Base-by-base conservation (phyloP, 2,797 vertebrate genomes). In the Peromyscus nudipes region DNA sequence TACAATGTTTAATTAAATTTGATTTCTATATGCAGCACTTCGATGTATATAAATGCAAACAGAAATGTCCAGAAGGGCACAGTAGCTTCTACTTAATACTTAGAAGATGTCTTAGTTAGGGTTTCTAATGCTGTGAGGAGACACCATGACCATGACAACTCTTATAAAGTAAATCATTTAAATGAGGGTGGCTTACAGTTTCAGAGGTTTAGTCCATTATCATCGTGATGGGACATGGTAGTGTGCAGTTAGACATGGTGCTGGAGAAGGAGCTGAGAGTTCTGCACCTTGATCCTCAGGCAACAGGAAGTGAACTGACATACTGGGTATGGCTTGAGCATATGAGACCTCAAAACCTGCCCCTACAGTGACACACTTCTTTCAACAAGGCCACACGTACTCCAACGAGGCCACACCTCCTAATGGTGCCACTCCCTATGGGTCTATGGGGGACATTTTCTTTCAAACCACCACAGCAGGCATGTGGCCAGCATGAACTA, bases 41-140 rank as follows among this genome's bases (percentile, higher is more conserved):
- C 6, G 27, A 34, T 43, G 9, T 82, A 23, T 37, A 57, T 62
- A 94, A 40, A 88, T 77, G 43, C 71, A 92, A 71, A 81, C 34
- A 92, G 88, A 93, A 76, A 69, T 34, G 93, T 76, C 75, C 77
- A 60, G 19, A 34, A 79, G 75, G 34, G 55, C 89, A 82, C 75
- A 62, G 10, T 29, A 79, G 80, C 89, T 91, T 94, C 67, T 57
- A 21, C 69, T 64, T 79, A 79, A 64, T 67, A 46, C 71, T 62
- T 13, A 25, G 21, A 82, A 92, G 71, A 43, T 23, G 3, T 75
- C 71, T 75, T 43, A 75, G 17, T 6, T 75, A 25, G 71, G 69
- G 11, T 40, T 75, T 40, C 21, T 12, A 25, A 25, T 73, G 71
- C 71, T 75, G 71, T 40, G 7, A 73, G 25, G 71, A 40, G 37